These are phyloP conservation scores for Oxyruncus cristatus DNA, from an alignment of 2,113 vertebrate genomes.

Conservation along the genomic window DNA sequence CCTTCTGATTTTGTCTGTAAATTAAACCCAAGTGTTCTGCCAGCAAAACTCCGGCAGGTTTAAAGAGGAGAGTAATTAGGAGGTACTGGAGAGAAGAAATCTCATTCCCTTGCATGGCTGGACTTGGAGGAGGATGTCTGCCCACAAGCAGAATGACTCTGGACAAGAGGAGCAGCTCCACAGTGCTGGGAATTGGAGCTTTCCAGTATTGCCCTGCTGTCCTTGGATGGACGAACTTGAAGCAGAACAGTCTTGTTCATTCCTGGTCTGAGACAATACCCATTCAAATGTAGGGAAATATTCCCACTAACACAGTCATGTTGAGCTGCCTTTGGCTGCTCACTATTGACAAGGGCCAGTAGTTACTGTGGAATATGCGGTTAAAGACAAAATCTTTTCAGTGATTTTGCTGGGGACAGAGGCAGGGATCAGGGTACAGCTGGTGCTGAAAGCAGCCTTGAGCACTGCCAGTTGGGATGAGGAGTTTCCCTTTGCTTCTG, in stretches of 20 bases:
- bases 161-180: neutral
- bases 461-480: neutral
- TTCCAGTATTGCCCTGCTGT: neutral
- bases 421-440: neutral
- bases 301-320: neutral
- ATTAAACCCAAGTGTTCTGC: neutral
- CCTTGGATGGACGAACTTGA: neutral
- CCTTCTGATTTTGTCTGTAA: neutral
- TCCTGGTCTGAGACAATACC: conserved; percentile 41
- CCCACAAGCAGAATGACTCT: neutral
- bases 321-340: conserved; percentile 8
- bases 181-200: rapidly evolving
- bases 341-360: neutral
- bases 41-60: neutral
- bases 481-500: neutral
- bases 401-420: neutral
- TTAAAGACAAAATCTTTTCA: neutral
- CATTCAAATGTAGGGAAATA: conserved; percentile 16
- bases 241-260: conserved; percentile 38
- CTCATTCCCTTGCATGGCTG: neutral
- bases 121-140: neutral
- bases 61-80: neutral
- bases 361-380: conserved; percentile 1
- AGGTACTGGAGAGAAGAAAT: neutral
- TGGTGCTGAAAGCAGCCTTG: neutral